Evolutionary conservation across 2,797 vertebrate species (phyloP).

Genomic region (Notoglanidium macrostoma): DNA sequence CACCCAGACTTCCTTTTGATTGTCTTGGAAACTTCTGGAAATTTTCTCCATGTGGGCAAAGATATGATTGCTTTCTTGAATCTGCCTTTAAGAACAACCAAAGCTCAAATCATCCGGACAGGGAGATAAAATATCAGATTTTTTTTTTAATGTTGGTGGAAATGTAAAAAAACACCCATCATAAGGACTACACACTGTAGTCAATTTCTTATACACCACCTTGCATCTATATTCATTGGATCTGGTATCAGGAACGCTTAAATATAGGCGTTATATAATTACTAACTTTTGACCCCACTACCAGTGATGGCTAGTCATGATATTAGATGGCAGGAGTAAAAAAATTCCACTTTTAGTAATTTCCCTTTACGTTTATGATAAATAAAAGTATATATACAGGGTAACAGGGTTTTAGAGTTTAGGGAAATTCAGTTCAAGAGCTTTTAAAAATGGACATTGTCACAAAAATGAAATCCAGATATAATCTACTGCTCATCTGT

Average conservation of each 20-base stretch:
- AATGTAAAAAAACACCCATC: not conserved
- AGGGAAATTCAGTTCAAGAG: not conserved
- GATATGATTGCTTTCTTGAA: not conserved
- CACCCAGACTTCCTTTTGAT: conserved; percentile 17
- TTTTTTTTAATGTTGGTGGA: not conserved
- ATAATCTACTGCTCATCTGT: not conserved
- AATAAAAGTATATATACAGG: not conserved
- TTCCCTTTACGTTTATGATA: not conserved
- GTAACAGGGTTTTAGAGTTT: not conserved
- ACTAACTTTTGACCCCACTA: not conserved
- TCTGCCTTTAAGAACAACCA: not conserved
- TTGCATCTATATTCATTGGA: not conserved
- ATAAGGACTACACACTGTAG: not conserved
- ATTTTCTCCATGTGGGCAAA: conserved; percentile 11
- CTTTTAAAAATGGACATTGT: not conserved
- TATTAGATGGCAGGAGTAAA: not conserved
- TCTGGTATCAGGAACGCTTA: not conserved
- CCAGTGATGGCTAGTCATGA: not conserved
- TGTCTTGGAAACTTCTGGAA: not conserved
- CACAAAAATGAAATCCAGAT: not conserved
- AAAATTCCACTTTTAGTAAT: not conserved
- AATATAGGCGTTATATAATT: not conserved
- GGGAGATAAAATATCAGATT: not conserved
- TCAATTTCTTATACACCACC: not conserved
- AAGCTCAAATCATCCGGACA: not conserved